These are phyloP conservation scores for Drosophila mojavensis DNA, from an alignment of 1,140 invertebrate species.

Conservation along the genomic window DNA sequence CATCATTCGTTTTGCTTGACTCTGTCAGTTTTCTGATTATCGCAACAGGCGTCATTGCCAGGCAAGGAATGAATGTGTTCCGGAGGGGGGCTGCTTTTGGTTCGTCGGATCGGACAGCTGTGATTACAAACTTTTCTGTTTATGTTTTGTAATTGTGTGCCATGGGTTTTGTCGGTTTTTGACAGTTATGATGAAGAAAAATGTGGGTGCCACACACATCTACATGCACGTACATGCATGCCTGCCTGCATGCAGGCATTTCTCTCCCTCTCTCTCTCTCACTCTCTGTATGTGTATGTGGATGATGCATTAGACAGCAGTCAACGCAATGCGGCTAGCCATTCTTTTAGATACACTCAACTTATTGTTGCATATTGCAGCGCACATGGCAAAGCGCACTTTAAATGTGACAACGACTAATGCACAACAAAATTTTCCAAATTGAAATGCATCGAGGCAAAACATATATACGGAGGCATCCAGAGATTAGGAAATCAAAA, in stretches of 20 bases:
- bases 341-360: slow-evolving; percentile 14
- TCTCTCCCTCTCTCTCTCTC: slow-evolving; percentile 1
- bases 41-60: slow-evolving; percentile 43
- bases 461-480: background rate
- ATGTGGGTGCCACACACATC: slow-evolving; percentile 41
- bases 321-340: slow-evolving; percentile 28
- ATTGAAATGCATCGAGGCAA: slow-evolving; percentile 62
- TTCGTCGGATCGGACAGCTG: slow-evolving; percentile 67
- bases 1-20: slow-evolving; percentile 48
- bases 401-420: slow-evolving; percentile 49
- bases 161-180: slow-evolving; percentile 62
- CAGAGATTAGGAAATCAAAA: too few relatives aligned
- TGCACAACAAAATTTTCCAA: slow-evolving; percentile 52
- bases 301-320: slow-evolving; percentile 33
- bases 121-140: slow-evolving; percentile 81
- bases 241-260: slow-evolving; percentile 1
- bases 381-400: slow-evolving; percentile 66
- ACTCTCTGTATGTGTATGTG: slow-evolving; percentile 25
- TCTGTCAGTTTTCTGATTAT: slow-evolving; percentile 58
- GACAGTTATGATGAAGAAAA: slow-evolving; percentile 80
- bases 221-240: background rate
- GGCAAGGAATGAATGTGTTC: slow-evolving; percentile 4
- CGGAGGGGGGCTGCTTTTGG: slow-evolving; percentile 30
- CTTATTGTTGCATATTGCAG: slow-evolving; percentile 33
- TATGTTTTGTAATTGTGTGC: slow-evolving; percentile 73